Evolutionary conservation across 2,888 invertebrate genomes (phyloP), one percentile per base, ranked within the genome.

Genomic region (Drosophila monieri): DNA sequence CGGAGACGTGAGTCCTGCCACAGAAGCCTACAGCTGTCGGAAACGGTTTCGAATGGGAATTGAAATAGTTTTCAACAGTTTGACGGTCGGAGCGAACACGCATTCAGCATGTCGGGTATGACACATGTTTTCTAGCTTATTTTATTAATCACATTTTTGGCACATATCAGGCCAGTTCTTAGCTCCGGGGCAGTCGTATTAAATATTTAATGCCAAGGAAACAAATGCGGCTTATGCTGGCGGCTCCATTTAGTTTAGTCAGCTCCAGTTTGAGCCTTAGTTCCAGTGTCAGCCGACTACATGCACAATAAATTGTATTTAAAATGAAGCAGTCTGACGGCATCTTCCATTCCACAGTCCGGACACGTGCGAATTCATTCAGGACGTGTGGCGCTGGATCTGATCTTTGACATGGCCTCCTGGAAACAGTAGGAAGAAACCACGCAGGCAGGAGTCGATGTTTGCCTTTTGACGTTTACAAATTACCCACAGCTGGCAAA

Each of bases 391-490:
- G 41, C 51, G 32, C 37, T 52, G 32, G 52, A 54, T 43, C 74
- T 80, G 81, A 81, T 87, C 81, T 80, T 68, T 73, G 77, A 86
- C 79, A 79, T 77, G 72, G 64, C 65, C 71, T 51, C 68, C 57
- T 18, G 61, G 54, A 44, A 58, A 21, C 30, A 10, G 47, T 39
- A 49, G 18, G 39, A 9, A 18, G 39, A 30, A 9, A 39, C n/a
- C 3, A 12, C 23, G 27, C 14, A 43, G 44, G 64, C 57, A 73
- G 73, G 71, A 87, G 78, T 84, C 78, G 72, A 84, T 87, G 88
- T 87, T 83, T 83, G 81, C 81, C 78, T 85, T 87, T 85, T 83
- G 81, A 87, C 81, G 85, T 83, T 83, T 83, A 83, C 81, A 83
- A 83, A 83, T 83, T 83, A 83, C 81, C 76, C 78, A 87, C 81